Conservation (phyloP, 2,797 vertebrate genomes). For the Carapus acus region DNA sequence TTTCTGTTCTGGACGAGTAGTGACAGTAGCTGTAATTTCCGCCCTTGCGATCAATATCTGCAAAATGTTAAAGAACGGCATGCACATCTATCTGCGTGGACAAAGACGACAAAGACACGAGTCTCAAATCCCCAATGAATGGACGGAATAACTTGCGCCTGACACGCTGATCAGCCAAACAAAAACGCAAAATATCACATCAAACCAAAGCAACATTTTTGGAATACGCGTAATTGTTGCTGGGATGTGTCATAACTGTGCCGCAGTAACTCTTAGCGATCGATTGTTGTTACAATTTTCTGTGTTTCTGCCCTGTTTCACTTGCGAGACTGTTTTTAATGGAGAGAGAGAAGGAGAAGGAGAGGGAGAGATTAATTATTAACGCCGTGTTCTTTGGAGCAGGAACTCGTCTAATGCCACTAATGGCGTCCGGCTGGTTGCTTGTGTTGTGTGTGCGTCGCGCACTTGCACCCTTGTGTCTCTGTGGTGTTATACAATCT, state of each 20-base stretch:
- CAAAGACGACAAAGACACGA: too few species aligned
- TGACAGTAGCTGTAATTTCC: too few species aligned
- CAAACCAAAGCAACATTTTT: slow-evolving; percentile 13
- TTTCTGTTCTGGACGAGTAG: too few species aligned
- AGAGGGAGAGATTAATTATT: slow-evolving; percentile 44
- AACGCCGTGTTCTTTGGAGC: slow-evolving; percentile 41
- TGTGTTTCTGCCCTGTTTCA: slow-evolving; percentile 12
- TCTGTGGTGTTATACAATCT: slow-evolving; percentile 46
- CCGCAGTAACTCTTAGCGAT: background rate
- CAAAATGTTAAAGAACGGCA: too few species aligned
- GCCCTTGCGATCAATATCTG: too few species aligned
- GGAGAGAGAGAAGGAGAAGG: slow-evolving; percentile 14
- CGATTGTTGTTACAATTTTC: slow-evolving; percentile 8
- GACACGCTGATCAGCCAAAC: too few species aligned
- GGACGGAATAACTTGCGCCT: too few species aligned
- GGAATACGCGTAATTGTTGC: too few species aligned
- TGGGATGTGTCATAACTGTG: background rate
- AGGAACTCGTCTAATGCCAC: slow-evolving; percentile 26
- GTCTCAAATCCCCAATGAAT: too few species aligned
- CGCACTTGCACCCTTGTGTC: slow-evolving; percentile 27
- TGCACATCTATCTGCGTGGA: too few species aligned
- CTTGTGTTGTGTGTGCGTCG: slow-evolving; percentile 33
- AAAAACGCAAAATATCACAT: too few species aligned
- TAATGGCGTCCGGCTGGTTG: slow-evolving; percentile 28
- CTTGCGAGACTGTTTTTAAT: slow-evolving; percentile 18